Base-by-base conservation (phyloP, 2,113 vertebrate species). In the Hipposideros armiger region DNA sequence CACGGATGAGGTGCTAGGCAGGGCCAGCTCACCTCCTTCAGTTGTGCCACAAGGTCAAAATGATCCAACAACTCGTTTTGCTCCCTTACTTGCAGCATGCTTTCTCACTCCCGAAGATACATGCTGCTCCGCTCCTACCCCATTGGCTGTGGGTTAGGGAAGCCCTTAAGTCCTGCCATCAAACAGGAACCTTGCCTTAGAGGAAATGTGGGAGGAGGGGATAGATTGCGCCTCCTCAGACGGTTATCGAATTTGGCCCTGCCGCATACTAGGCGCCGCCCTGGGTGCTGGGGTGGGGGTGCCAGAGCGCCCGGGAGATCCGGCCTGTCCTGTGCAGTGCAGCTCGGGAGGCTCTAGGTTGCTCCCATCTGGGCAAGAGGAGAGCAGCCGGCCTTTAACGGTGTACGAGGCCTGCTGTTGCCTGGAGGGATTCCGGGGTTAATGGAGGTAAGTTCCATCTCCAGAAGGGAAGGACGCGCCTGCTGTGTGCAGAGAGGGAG, bases 221-320 rank as follows among this genome's bases (percentile, higher is more conserved):
- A 26, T 30, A 42, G 70, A 32, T 7, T 1, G 4, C 22, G 30
- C 5, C 17, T 70, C 87, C 19, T 40, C 47, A 20, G 42, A 64
- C 20, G 5, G 17, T 20, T 47, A 22, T 2, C 28, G 66, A 58
- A 32, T 50, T 62, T 67, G 45, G 40, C 47, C 45, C 30, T 14
- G 28, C 32, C 30, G 14, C 4, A 0, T 50, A 40, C 76, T 42
- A 6, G 45, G 9, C 8, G 15, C 60, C 56, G 16, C 76, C 6
- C 16, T 0, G 8, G 16, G 6, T 11, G n/a, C 45, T 47, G 20
- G 17, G 8, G 0, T 20, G 5, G 8, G 24, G 13, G 9, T 42
- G 66, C 54, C 54, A 28, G 30, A 56, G 24, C 30, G 3, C 32
- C 7, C 0, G 45, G 30, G 20, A 42, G 67, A 64, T 24, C 8